phyloP scores from a whole-genome alignment of 2,888 invertebrate species.

The Caenorhabditis afra region DNA sequence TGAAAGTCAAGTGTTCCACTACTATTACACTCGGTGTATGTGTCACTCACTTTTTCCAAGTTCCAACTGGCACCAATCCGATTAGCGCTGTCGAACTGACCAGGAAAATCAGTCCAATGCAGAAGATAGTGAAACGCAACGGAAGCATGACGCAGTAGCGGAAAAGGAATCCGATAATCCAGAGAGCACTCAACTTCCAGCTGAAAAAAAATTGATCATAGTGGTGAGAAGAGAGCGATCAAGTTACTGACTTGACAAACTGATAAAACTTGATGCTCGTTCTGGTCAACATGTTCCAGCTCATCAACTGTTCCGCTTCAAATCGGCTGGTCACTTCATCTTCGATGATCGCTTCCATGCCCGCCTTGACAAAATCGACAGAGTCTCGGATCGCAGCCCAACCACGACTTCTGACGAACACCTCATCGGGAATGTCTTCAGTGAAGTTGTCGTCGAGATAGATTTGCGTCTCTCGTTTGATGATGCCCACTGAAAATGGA shows the following conservation, averaged over 20 bases:
- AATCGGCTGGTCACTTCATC: conserved; percentile 98
- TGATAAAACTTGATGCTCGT: conserved; percentile 75
- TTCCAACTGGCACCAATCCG: conserved; percentile 85
- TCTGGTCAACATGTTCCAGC: conserved; percentile 96
- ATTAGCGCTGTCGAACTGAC: conserved; percentile 85
- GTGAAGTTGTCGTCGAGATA: conserved; percentile 70
- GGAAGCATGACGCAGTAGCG: conserved; percentile 94
- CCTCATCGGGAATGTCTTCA: conserved; percentile 62
- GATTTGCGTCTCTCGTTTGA: conserved; percentile 71
- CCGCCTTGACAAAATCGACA: conserved; percentile 81
- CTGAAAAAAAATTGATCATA: conserved; percentile 75
- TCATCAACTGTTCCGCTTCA: conserved; percentile 89
- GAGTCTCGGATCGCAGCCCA: conserved; percentile 78
- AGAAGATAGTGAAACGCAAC: conserved; percentile 82
- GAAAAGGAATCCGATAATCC: conserved; percentile 93
- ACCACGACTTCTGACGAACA: conserved; percentile 75
- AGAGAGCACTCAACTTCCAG: conserved; percentile 89
- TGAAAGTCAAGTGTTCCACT: conserved; percentile 11
- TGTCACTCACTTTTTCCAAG: conserved; percentile 64
- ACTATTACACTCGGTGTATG: not conserved
- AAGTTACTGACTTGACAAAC: conserved; percentile 72
- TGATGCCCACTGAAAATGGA: conserved; percentile 66
- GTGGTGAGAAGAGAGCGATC: not conserved
- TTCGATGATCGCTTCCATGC: conserved; percentile 97
- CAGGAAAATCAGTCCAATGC: conserved; percentile 83